These are phyloP conservation scores for Artemia sinica DNA, from an alignment of 2,888 invertebrate species.

Conservation along the genomic window DNA sequence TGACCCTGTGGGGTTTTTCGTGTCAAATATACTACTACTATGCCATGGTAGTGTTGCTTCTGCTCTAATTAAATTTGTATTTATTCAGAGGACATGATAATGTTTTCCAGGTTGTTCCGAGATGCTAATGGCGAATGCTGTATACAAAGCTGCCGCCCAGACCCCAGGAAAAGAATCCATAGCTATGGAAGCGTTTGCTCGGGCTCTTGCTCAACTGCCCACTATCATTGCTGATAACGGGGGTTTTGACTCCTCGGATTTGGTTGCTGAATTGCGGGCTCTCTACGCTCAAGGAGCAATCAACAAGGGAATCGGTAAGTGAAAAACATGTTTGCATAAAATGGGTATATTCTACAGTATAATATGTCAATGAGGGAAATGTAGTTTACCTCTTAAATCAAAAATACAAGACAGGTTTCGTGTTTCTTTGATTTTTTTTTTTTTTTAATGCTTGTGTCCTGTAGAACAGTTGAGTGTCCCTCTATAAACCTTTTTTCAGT, in stretches of 20 bases:
- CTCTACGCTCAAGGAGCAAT: slow-evolving; percentile 62
- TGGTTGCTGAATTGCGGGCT: slow-evolving; percentile 78
- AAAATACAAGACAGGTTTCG: no score
- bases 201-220: slow-evolving; percentile 64
- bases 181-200: slow-evolving; percentile 87
- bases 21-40: not conserved
- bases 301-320: slow-evolving; percentile 57
- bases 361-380: slow-evolving; percentile 8
- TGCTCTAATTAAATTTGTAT: no score
- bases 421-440: not conserved
- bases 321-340: not conserved
- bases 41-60: not conserved
- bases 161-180: slow-evolving; percentile 93
- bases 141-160: slow-evolving; percentile 57
- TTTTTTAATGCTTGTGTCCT: no score
- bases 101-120: slow-evolving; percentile 56
- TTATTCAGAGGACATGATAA: no score
- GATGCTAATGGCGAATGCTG: slow-evolving; percentile 90
- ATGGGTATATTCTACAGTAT: slow-evolving; percentile 15
- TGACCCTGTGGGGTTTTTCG: slow-evolving; percentile 5
- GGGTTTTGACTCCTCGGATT: slow-evolving; percentile 89
- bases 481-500: no score
- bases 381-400: no score
- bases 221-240: slow-evolving; percentile 96
- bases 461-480: not conserved